Evolutionary conservation across 2,797 vertebrate species (phyloP).

Genomic region (Borostomias antarcticus): DNA sequence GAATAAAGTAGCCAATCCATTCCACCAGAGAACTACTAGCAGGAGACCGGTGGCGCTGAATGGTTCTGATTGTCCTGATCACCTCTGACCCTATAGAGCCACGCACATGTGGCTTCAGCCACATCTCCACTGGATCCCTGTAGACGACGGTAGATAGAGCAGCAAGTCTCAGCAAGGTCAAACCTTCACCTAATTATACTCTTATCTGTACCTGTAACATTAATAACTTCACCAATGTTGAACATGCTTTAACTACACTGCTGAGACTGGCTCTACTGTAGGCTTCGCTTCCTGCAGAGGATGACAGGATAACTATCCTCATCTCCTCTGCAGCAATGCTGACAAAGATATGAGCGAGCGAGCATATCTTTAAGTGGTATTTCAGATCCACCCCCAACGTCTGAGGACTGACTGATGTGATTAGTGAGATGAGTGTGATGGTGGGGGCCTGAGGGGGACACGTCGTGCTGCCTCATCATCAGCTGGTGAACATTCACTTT

Average conservation of each 20-base stretch:
- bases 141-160: too few species aligned
- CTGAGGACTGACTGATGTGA: conserved; percentile 41
- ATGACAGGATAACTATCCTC: conserved; percentile 23
- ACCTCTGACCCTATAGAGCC: neutral
- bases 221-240: too few species aligned
- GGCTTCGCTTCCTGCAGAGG: too few species aligned
- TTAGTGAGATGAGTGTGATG: conserved; percentile 24
- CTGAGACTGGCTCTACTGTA: too few species aligned
- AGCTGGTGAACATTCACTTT: too few species aligned
- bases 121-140: conserved; percentile 15
- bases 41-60: neutral
- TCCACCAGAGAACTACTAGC: neutral
- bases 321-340: conserved; percentile 48
- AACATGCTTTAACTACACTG: too few species aligned
- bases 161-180: too few species aligned
- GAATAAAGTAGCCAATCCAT: neutral
- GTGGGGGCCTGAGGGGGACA: conserved; percentile 32
- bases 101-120: conserved; percentile 10
- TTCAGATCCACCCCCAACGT: conserved; percentile 34
- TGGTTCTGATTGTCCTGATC: neutral
- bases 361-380: conserved; percentile 40
- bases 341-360: conserved; percentile 41
- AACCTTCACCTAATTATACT: too few species aligned
- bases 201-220: too few species aligned
- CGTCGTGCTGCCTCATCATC: too few species aligned